Evolutionary conservation across 2,888 invertebrate species (phyloP).

Genomic region (Halictus ligatus): DNA sequence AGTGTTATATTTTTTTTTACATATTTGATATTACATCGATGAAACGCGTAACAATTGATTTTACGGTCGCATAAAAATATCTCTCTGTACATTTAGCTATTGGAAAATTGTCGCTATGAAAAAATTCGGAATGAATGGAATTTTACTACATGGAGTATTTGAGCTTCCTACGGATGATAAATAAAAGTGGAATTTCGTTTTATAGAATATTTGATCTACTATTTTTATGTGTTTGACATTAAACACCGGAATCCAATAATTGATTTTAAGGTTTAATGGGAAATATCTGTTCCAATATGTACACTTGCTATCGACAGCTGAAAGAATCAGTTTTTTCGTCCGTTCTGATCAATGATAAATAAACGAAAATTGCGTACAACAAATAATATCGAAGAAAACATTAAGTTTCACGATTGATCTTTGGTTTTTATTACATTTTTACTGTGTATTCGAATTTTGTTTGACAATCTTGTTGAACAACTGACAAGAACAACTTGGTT

Average conservation of each 20-base stretch:
- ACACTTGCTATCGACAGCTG: not conserved
- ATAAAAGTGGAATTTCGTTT: not conserved
- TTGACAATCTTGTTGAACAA: not conserved
- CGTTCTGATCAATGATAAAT: not conserved
- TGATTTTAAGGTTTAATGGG: not conserved
- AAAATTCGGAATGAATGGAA: not conserved
- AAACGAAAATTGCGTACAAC: too few species aligned
- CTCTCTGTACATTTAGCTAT: not conserved
- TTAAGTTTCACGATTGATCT: too few species aligned
- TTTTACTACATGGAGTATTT: not conserved
- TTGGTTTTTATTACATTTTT: not conserved
- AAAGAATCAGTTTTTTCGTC: not conserved
- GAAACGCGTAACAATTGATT: not conserved
- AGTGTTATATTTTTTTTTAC: not conserved
- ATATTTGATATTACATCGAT: not conserved
- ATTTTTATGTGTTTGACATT: not conserved
- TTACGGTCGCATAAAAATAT: not conserved
- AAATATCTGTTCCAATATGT: not conserved
- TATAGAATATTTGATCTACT: not conserved
- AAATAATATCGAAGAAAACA: not conserved
- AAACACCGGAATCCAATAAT: not conserved
- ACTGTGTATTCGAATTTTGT: not conserved
- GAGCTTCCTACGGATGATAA: not conserved
- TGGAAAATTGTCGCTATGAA: not conserved
- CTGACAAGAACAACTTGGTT: not conserved